Percentiles rank a stretch among this genome's conserved stretches.
These are phyloP conservation scores for Coecobrya sp. DNA, from an alignment of 2,888 invertebrate species.

Conservation along the genomic window DNA sequence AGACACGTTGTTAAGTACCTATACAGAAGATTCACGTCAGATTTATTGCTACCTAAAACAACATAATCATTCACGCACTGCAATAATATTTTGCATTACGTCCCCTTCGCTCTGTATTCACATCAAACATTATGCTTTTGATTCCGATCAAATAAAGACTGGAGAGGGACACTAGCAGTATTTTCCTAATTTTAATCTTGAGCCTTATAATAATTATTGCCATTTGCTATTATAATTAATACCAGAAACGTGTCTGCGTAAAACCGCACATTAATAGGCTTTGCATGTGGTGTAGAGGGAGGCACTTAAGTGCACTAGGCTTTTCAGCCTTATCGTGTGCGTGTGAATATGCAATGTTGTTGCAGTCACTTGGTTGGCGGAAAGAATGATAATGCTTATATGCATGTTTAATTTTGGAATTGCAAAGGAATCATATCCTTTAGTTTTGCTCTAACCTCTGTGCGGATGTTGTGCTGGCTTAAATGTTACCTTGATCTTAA, in stretches of 20 bases:
- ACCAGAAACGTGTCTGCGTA: slow-evolving; percentile 36
- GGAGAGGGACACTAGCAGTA: neutral
- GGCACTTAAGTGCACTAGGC: slow-evolving; percentile 33
- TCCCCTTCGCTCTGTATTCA: neutral
- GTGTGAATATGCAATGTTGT: neutral
- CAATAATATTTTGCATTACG: neutral
- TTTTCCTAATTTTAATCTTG: slow-evolving; percentile 21
- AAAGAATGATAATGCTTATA: too few species aligned
- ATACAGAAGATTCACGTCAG: neutral
- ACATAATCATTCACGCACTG: neutral
- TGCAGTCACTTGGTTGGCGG: neutral
- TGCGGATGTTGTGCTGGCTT: neutral
- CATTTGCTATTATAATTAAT: slow-evolving; percentile 5
- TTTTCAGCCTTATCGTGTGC: neutral
- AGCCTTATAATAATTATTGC: slow-evolving; percentile 2
- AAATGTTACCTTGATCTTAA: slow-evolving; percentile 55
- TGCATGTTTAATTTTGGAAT: too few species aligned
- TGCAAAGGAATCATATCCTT: too few species aligned
- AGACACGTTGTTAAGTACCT: neutral
- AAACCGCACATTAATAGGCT: slow-evolving; percentile 26
- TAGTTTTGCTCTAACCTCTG: neutral
- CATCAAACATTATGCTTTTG: neutral
- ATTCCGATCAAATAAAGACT: neutral
- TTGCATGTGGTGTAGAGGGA: neutral
- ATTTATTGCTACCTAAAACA: neutral